Evolutionary conservation across 2,797 vertebrate genomes (phyloP).

Genomic region (Falco rusticolus): DNA sequence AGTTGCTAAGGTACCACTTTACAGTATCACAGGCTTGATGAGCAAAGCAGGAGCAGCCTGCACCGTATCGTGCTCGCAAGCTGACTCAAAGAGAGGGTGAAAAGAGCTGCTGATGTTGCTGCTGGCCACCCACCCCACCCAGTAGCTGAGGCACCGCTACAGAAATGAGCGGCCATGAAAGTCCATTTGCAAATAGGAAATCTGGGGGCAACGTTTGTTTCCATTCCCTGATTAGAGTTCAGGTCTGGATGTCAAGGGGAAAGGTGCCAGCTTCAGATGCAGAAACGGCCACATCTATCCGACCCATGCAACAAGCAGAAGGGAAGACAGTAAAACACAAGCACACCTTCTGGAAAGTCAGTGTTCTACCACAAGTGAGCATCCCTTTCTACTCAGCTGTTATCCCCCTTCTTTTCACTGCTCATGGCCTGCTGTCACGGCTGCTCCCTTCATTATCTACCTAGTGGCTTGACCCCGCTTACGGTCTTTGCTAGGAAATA

Average conservation of each 20-base stretch:
- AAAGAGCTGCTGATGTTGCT: neutral
- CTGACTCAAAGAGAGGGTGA: conserved; percentile 22
- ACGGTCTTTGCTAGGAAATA: neutral
- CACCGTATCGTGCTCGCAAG: fast-evolving
- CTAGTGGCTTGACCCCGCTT: neutral
- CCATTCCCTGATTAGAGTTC: neutral
- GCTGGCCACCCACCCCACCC: neutral
- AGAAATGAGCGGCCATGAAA: conserved; percentile 4
- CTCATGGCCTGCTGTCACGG: neutral
- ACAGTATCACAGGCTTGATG: neutral
- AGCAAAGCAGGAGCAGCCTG: neutral
- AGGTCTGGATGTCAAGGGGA: neutral
- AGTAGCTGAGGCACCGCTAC: neutral
- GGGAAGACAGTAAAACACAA: neutral
- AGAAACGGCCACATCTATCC: neutral
- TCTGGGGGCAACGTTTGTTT: neutral
- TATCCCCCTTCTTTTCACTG: neutral
- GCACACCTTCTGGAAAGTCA: neutral
- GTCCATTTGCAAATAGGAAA: neutral
- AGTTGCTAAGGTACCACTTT: neutral
- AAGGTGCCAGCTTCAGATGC: neutral
- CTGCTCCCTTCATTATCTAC: neutral
- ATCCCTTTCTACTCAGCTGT: neutral
- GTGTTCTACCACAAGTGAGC: neutral
- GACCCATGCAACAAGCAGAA: neutral